Conservation (phyloP, 2,888 invertebrate species). For the Gastracanthus pulcherrimus region DNA sequence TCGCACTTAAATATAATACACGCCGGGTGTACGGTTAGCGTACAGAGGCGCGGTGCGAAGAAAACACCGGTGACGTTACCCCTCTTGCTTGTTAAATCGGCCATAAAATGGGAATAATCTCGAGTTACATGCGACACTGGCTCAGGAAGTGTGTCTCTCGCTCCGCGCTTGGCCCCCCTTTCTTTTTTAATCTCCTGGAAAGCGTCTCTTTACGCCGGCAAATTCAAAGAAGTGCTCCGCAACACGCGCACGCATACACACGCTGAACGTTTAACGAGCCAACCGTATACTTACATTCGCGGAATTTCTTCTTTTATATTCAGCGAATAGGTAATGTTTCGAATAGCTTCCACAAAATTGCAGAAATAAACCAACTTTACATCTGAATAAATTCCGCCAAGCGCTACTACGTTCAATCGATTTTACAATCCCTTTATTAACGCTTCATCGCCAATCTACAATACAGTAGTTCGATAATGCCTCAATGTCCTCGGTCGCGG, state of each 20-base stretch:
- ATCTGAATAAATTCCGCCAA: neutral
- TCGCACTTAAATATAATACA: conserved; percentile 32
- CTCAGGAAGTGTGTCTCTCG: conserved; percentile 59
- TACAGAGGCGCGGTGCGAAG: conserved; percentile 20
- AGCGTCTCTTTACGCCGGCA: conserved; percentile 54
- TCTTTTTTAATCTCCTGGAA: conserved; percentile 54
- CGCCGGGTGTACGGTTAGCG: neutral
- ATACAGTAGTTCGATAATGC: neutral
- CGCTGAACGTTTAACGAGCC: conserved; percentile 35
- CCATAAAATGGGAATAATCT: conserved; percentile 71
- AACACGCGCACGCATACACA: neutral
- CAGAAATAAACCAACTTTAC: neutral
- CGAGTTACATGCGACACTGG: conserved; percentile 66
- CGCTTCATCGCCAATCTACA: too few relatives aligned
- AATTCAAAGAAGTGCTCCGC: conserved; percentile 49
- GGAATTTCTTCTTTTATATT: conserved; percentile 26
- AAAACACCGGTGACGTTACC: conserved; percentile 54
- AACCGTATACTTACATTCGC: neutral
- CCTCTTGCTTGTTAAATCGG: conserved; percentile 69
- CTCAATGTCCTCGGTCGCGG: neutral
- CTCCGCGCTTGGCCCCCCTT: conserved; percentile 49
- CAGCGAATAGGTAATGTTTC: neutral
- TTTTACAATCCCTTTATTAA: too few relatives aligned
- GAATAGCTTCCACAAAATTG: neutral
- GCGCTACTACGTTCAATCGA: neutral